Evolutionary conservation across 2,797 vertebrate genomes (phyloP).

Genomic region (Percopsis omiscomaycus): DNA sequence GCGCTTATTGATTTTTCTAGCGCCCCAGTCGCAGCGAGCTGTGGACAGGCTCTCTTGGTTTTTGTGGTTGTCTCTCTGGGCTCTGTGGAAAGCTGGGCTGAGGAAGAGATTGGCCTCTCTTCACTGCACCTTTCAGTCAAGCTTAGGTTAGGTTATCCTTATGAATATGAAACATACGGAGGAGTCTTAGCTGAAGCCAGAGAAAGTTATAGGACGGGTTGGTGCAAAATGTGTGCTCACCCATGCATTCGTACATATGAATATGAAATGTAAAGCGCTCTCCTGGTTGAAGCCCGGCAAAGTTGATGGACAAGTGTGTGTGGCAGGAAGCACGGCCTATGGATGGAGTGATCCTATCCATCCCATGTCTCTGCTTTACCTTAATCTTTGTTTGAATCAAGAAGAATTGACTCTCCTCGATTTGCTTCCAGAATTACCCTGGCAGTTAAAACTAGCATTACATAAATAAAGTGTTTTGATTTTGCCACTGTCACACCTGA

Average conservation of each 20-base stretch:
- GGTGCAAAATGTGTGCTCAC: not conserved
- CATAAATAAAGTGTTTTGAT: too few relatives aligned
- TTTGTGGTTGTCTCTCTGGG: conserved; percentile 41
- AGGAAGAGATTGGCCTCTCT: conserved; percentile 72
- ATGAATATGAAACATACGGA: conserved; percentile 72
- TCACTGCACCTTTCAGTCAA: conserved; percentile 77
- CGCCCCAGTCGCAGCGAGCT: conserved; percentile 42
- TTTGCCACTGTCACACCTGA: too few relatives aligned
- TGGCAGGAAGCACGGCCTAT: not conserved
- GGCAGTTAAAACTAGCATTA: too few relatives aligned
- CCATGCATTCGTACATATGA: not conserved
- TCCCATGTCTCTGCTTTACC: too few relatives aligned
- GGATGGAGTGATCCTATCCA: too few relatives aligned
- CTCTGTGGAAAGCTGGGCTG: conserved; percentile 18
- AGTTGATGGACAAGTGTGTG: not conserved
- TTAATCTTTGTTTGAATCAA: too few relatives aligned
- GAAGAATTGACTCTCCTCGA: too few relatives aligned
- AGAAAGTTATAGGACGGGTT: conserved; percentile 52
- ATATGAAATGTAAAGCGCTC: conserved; percentile 31
- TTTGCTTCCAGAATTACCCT: too few relatives aligned
- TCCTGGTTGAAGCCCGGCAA: not conserved
- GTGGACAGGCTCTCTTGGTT: conserved; percentile 66
- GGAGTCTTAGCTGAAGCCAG: conserved; percentile 43
- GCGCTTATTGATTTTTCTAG: conserved; percentile 76
- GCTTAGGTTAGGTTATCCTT: conserved; percentile 75